Evolutionary conservation across 2,113 vertebrate genomes (phyloP).

Genomic region (Emydocephalus ijimae): DNA sequence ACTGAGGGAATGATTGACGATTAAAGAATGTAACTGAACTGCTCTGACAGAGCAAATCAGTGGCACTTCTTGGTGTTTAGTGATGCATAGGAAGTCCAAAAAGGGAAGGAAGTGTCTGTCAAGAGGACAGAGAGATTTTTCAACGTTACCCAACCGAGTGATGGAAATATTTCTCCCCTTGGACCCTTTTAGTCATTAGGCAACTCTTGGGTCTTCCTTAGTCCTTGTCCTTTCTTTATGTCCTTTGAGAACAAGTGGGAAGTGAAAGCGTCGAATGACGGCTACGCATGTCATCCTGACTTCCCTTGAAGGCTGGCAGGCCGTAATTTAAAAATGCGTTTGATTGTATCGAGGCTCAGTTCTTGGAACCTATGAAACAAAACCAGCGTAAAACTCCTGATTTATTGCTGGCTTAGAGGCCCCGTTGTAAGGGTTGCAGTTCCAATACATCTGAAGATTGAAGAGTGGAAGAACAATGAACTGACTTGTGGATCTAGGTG

Average conservation of each 20-base stretch:
- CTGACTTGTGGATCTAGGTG: neutral
- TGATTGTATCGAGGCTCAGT: neutral
- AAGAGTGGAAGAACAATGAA: neutral
- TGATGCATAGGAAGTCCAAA: conserved; percentile 4
- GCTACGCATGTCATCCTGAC: neutral
- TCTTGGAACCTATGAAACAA: neutral
- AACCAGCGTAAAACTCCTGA: neutral
- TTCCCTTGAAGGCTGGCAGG: neutral
- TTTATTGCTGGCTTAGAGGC: neutral
- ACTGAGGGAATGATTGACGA: neutral
- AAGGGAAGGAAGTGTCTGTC: neutral
- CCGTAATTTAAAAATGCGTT: neutral
- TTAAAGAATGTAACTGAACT: neutral
- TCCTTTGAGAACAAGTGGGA: neutral
- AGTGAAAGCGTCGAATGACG: neutral
- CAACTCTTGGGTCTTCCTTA: neutral
- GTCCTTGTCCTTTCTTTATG: neutral
- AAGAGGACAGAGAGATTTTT: neutral
- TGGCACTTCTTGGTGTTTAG: neutral
- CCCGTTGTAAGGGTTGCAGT: neutral
- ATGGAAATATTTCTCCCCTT: neutral
- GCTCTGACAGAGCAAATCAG: neutral
- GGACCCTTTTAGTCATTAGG: neutral
- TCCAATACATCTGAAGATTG: neutral
- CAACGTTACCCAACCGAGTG: neutral